Evolutionary conservation across 2,888 invertebrate species (phyloP).

Genomic region (Hartigia nigra): DNA sequence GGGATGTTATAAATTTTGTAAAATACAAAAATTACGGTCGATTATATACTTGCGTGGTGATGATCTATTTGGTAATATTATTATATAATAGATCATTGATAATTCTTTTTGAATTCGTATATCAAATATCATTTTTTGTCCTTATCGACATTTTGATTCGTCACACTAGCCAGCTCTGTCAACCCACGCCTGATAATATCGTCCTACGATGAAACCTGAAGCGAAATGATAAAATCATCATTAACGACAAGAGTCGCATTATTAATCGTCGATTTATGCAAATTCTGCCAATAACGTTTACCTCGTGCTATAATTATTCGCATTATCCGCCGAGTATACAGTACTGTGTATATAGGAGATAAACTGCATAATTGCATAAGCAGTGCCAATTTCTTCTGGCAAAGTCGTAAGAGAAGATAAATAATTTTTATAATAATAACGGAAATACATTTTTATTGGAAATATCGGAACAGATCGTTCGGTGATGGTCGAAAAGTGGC

Average conservation of each 20-base stretch:
- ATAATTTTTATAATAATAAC: background rate
- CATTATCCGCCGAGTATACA: constrained; percentile 41
- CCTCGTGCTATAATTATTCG: constrained; percentile 47
- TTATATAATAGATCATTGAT: background rate
- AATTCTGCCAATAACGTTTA: constrained; percentile 42
- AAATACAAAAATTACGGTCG: background rate
- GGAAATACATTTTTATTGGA: background rate
- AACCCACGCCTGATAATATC: background rate
- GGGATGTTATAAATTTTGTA: background rate
- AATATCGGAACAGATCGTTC: background rate
- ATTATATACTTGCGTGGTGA: background rate
- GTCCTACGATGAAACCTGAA: background rate
- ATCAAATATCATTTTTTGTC: background rate
- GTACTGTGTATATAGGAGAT: constrained; percentile 27
- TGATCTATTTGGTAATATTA: background rate
- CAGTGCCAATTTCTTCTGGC: background rate
- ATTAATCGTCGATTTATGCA: constrained; percentile 46
- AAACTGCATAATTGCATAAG: background rate
- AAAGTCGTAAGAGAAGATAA: background rate
- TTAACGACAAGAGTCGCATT: constrained; percentile 19
- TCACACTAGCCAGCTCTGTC: background rate
- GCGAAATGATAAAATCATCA: background rate
- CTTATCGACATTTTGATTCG: background rate
- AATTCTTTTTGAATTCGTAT: background rate
- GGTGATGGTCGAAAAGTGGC: background rate